A percentile compares a stretch with the other conserved stretches of the same genome.
Conservation (phyloP, 2,888 invertebrate species). For the Chirona hameri region DNA sequence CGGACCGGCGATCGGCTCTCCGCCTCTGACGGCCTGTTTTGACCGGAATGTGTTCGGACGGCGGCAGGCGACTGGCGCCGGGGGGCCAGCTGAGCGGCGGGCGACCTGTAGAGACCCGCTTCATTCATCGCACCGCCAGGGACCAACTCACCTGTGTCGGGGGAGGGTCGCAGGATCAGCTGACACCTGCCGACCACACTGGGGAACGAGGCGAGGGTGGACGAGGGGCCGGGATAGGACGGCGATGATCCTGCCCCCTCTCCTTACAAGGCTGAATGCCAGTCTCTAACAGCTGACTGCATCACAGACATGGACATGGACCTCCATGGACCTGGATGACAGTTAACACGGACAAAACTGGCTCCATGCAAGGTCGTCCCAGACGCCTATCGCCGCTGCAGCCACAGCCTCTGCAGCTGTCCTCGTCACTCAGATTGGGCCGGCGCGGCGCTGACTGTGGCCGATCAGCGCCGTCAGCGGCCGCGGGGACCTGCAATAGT, state of each 20-base stretch:
- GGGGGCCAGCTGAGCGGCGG: background rate
- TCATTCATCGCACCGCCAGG: background rate
- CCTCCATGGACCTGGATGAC: no score
- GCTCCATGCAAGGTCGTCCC: no score
- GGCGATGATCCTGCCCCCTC: background rate
- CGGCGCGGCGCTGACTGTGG: no score
- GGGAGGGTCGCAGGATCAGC: background rate
- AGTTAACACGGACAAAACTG: no score
- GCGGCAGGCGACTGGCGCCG: background rate
- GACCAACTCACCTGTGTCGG: background rate
- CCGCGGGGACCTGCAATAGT: no score
- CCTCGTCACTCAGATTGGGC: no score
- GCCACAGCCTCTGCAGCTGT: no score
- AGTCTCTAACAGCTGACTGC: background rate
- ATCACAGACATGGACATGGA: no score
- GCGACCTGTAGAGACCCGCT: background rate
- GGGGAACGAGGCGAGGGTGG: background rate
- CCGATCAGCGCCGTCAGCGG: no score
- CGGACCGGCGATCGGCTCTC: background rate
- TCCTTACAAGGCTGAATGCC: background rate
- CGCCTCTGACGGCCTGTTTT: background rate
- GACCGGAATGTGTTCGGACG: constrained; percentile 8
- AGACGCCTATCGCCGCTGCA: no score
- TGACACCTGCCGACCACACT: background rate
- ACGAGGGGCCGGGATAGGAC: no score